phyloP scores from a whole-genome alignment of 2,797 vertebrate genomes.

The Adrianichthys oophorus region DNA sequence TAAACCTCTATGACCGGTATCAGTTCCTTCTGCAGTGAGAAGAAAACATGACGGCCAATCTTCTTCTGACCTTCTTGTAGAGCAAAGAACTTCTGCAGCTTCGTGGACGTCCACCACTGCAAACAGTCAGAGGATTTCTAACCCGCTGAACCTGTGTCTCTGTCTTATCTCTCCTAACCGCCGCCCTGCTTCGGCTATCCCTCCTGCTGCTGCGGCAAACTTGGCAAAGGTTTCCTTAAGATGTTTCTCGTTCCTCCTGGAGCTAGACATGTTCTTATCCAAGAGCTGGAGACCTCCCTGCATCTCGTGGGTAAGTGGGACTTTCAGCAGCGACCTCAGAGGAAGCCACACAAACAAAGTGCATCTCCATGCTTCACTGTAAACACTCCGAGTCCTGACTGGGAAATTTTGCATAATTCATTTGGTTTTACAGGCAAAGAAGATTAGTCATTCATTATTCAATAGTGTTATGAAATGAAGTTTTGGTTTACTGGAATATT shows the following conservation, averaged over 20 bases:
- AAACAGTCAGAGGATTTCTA: conserved; percentile 36
- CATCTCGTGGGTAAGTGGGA: conserved; percentile 97
- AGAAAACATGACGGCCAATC: neutral
- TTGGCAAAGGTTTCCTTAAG: conserved; percentile 97
- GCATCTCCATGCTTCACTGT: too few species aligned
- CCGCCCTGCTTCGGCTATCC: conserved; percentile 27
- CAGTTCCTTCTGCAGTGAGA: conserved; percentile 26
- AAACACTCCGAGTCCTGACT: too few species aligned
- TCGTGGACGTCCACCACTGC: conserved; percentile 78
- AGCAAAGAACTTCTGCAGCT: conserved; percentile 60
- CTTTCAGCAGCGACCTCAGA: conserved; percentile 13
- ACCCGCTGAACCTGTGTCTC: conserved; percentile 65
- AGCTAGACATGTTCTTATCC: conserved; percentile 96
- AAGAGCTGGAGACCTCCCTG: conserved; percentile 97
- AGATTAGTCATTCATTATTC: too few species aligned
- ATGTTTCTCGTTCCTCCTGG: conserved; percentile 98
- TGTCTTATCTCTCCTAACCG: conserved; percentile 80
- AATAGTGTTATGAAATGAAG: too few species aligned
- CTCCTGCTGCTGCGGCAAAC: conserved; percentile 48
- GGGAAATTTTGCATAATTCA: too few species aligned
- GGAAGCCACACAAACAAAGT: neutral
- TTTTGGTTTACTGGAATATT: too few species aligned
- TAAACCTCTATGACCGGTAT: conserved; percentile 49
- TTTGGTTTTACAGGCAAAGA: too few species aligned
- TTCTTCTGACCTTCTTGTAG: conserved; percentile 39